A percentile compares a stretch with the other conserved stretches of the same genome.
These are phyloP conservation scores for Ditula angustiorana DNA, from an alignment of 2,888 invertebrate species.

Conservation along the genomic window DNA sequence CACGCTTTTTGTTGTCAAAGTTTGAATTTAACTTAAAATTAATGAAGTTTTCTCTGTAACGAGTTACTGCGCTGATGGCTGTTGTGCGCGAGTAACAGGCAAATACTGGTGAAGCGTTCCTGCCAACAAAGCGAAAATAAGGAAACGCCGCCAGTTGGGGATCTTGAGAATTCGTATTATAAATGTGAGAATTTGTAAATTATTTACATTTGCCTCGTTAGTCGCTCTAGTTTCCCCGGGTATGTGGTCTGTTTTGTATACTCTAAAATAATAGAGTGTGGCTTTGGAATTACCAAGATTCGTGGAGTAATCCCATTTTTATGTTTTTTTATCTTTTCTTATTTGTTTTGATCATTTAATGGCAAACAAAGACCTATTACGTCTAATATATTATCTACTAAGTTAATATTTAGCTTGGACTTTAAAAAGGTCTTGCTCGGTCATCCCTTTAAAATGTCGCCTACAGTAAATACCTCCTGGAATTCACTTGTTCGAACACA, in stretches of 20 bases:
- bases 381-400: background rate
- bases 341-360: background rate
- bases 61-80: background rate
- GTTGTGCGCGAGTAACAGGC: slow-evolving; percentile 3
- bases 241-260: background rate
- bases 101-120: slow-evolving; percentile 12
- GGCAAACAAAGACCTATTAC: background rate
- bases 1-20: slow-evolving; percentile 39
- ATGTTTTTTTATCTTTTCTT: background rate
- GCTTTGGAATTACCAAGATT: background rate
- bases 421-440: background rate
- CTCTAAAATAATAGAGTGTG: background rate
- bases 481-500: background rate
- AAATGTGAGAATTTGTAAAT: slow-evolving; percentile 9
- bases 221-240: background rate
- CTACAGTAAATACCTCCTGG: background rate
- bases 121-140: slow-evolving; percentile 17
- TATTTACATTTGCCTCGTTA: slow-evolving; percentile 1
- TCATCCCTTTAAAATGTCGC: background rate
- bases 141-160: background rate
- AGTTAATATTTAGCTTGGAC: background rate
- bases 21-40: slow-evolving; percentile 47
- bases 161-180: slow-evolving; percentile 8
- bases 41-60: slow-evolving; percentile 32
- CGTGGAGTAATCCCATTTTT: background rate